Evolutionary conservation across 2,797 vertebrate species (phyloP).

Genomic region (Sebastes oblongus): DNA sequence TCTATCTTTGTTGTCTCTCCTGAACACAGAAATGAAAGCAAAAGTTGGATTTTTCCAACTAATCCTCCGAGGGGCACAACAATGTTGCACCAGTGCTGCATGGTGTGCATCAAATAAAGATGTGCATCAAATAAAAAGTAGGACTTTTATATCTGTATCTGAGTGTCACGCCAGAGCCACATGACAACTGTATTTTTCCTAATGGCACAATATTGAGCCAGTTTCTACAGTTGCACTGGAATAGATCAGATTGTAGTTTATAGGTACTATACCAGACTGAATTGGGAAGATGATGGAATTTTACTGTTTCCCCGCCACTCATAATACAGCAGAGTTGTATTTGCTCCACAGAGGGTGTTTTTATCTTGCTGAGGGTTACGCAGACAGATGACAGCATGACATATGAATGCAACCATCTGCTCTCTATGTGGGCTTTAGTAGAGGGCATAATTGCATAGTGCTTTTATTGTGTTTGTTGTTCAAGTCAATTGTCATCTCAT

Average conservation of each 20-base stretch:
- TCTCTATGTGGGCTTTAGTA: conserved; percentile 40
- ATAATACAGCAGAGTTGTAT: conserved; percentile 24
- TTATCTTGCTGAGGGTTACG: conserved; percentile 49
- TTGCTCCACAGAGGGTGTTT: conserved; percentile 42
- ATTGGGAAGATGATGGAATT: conserved; percentile 47
- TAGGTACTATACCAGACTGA: conserved; percentile 33
- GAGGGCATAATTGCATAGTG: conserved; percentile 46
- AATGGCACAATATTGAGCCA: conserved; percentile 6
- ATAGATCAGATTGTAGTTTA: conserved; percentile 51
- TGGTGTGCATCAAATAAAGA: conserved; percentile 43
- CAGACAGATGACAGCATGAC: conserved; percentile 56
- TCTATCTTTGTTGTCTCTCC: conserved; percentile 52
- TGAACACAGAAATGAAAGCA: conserved; percentile 36
- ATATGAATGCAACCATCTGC: conserved; percentile 51
- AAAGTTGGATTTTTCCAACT: conserved; percentile 43
- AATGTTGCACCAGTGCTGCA: conserved; percentile 1
- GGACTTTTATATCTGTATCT: conserved; percentile 34
- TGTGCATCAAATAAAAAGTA: conserved; percentile 41
- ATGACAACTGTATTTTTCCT: conserved; percentile 27
- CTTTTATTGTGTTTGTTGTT: conserved; percentile 68
- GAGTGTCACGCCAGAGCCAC: conserved; percentile 10
- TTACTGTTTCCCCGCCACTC: conserved; percentile 27
- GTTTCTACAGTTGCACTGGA: conserved; percentile 23
- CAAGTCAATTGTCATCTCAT: conserved; percentile 57
- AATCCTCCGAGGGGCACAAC: conserved; percentile 41